Evolutionary conservation across 2,888 invertebrate genomes (phyloP).

Genomic region (Sphecodes monilicornis): DNA sequence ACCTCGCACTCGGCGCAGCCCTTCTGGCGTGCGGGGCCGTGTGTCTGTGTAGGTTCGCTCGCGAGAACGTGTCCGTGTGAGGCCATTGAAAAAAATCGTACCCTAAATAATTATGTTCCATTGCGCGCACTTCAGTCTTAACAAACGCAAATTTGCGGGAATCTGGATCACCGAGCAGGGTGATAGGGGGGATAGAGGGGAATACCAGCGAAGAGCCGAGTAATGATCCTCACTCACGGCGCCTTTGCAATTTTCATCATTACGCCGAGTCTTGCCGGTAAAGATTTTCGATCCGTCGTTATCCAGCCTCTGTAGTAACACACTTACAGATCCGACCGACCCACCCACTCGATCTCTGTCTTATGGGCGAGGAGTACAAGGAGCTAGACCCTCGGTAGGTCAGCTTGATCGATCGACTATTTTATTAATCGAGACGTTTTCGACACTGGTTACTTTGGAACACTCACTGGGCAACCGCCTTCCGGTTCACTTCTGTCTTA

Average conservation of each 20-base stretch:
- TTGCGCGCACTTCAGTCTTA: slow-evolving; percentile 21
- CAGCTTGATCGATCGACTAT: slow-evolving; percentile 52
- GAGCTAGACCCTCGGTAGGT: background rate
- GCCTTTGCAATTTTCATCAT: slow-evolving; percentile 43
- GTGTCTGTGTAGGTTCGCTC: background rate
- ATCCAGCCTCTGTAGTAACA: slow-evolving; percentile 16
- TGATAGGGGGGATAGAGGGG: background rate
- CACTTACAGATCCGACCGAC: slow-evolving; percentile 12
- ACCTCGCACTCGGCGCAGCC: slow-evolving; percentile 28
- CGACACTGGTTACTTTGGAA: background rate
- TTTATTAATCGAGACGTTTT: slow-evolving; percentile 49
- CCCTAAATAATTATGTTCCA: slow-evolving; percentile 54
- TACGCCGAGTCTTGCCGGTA: slow-evolving; percentile 17
- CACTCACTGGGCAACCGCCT: background rate
- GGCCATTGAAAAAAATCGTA: slow-evolving; percentile 37
- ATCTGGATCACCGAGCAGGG: slow-evolving; percentile 35
- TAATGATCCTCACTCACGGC: slow-evolving; percentile 48
- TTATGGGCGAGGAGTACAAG: background rate
- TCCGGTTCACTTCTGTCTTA: background rate
- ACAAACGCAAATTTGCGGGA: slow-evolving; percentile 41
- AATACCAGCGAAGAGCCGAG: slow-evolving; percentile 4
- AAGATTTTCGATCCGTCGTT: slow-evolving; percentile 24
- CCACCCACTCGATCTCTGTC: slow-evolving; percentile 30
- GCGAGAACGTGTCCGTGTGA: background rate
- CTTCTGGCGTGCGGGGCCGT: background rate